Conservation (phyloP, 1,140 invertebrate genomes). For the Calosoma granatense region DNA sequence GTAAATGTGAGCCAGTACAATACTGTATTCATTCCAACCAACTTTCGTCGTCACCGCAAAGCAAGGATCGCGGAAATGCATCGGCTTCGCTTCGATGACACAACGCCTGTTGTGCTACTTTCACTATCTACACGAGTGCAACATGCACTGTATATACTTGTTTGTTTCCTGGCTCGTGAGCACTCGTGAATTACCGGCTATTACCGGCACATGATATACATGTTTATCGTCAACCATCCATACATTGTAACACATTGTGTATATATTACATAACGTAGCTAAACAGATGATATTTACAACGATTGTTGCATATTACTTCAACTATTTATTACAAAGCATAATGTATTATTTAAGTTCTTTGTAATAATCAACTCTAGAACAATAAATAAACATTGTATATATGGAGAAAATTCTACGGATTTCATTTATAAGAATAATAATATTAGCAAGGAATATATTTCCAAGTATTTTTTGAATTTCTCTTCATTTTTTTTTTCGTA, state of each 20-base stretch:
- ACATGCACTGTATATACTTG: background rate
- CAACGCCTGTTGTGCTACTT: background rate
- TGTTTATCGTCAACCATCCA: background rate
- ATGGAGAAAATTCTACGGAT: too few species aligned
- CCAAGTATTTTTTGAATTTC: too few species aligned
- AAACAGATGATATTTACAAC: background rate
- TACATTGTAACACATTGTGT: background rate
- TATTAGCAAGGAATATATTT: too few species aligned
- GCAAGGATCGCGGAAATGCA: background rate
- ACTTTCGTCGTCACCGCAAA: background rate
- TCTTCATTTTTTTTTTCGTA: too few species aligned
- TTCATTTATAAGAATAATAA: too few species aligned
- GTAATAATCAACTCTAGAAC: too few species aligned
- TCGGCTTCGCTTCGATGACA: background rate
- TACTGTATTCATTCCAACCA: background rate
- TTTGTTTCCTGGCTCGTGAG: background rate
- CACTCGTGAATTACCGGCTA: background rate
- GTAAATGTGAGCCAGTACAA: background rate
- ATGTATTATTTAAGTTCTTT: too few species aligned
- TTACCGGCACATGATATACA: background rate
- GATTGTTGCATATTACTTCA: too few species aligned
- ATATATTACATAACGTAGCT: background rate
- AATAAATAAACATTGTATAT: too few species aligned
- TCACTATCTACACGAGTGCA: background rate
- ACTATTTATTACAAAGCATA: too few species aligned